These are phyloP conservation scores for Fregetta grallaria DNA, from an alignment of 2,113 vertebrate genomes.

Conservation along the genomic window DNA sequence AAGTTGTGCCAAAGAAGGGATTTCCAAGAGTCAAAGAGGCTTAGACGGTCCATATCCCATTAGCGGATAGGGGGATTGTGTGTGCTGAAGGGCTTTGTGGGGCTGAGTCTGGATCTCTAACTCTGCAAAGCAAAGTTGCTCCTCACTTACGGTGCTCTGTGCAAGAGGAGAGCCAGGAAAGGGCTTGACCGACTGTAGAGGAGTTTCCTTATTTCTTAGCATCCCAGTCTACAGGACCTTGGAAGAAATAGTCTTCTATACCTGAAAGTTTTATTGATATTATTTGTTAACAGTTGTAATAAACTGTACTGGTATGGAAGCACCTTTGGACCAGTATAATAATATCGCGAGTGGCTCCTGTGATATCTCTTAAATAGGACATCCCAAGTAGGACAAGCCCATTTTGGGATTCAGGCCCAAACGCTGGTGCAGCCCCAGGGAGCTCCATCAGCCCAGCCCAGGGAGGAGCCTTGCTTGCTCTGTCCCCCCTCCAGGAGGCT, in stretches of 20 bases:
- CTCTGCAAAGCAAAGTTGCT: not conserved
- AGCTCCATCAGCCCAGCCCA: not conserved
- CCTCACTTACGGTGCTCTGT: accelerated
- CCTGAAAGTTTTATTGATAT: not conserved
- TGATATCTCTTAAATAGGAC: not conserved
- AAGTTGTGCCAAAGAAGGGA: not conserved
- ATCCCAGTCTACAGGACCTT: not conserved
- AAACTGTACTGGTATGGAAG: not conserved
- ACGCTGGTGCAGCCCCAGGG: not conserved
- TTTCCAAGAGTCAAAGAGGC: constrained; percentile 34
- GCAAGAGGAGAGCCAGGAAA: not conserved
- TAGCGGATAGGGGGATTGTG: constrained; percentile 9
- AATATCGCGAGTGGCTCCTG: not conserved
- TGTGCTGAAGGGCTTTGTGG: not conserved
- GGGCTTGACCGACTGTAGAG: not conserved
- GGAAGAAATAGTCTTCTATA: not conserved
- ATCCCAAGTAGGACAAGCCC: not conserved
- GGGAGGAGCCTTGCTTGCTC: not conserved
- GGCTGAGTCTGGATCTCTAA: not conserved
- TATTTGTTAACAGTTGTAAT: not conserved
- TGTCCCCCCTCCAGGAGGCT: not conserved
- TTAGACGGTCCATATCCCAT: constrained; percentile 20
- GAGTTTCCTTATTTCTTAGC: not conserved
- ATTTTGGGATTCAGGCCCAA: not conserved
- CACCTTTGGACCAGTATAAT: not conserved